A percentile compares a stretch with the other conserved stretches of the same genome.
These are phyloP conservation scores for Timema podura DNA, from an alignment of 2,888 invertebrate genomes.

Conservation along the genomic window DNA sequence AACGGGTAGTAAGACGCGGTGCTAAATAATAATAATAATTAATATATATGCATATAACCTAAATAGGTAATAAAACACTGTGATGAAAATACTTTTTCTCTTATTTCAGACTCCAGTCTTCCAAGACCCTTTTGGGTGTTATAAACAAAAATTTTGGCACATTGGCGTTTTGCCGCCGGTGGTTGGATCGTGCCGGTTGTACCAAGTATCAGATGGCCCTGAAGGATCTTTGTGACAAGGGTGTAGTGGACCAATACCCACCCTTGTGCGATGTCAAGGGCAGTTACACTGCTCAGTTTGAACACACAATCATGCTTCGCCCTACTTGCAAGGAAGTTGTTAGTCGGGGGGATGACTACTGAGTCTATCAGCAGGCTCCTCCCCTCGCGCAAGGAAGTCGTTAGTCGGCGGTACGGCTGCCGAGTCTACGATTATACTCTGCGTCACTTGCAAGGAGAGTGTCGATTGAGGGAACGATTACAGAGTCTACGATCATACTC, in stretches of 20 bases:
- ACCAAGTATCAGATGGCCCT: conserved; percentile 97
- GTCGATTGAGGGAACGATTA: too few relatives aligned
- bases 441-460: too few relatives aligned
- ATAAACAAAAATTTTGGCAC: conserved; percentile 98
- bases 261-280: conserved; percentile 96
- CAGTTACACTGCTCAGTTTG: conserved; percentile 98
- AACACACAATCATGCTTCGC: conserved; percentile 94
- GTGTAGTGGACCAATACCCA: conserved; percentile 95
- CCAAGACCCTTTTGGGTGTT: conserved; percentile 83
- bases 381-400: too few relatives aligned
- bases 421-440: too few relatives aligned
- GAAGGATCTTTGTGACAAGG: conserved; percentile 95
- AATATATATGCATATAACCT: too few relatives aligned
- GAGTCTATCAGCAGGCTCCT: conserved; percentile 33
- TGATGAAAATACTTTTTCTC: too few relatives aligned
- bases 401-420: too few relatives aligned
- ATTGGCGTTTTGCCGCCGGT: conserved; percentile 96
- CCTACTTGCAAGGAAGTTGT: conserved; percentile 99
- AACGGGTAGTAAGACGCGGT: too few relatives aligned
- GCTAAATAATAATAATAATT: too few relatives aligned
- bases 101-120: conserved; percentile 73
- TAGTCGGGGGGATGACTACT: conserved; percentile 95
- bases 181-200: conserved; percentile 96
- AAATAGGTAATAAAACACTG: too few relatives aligned
- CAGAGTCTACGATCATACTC: too few relatives aligned